Conservation (phyloP, 2,113 vertebrate genomes). For the Cynopterus brachyotis region DNA sequence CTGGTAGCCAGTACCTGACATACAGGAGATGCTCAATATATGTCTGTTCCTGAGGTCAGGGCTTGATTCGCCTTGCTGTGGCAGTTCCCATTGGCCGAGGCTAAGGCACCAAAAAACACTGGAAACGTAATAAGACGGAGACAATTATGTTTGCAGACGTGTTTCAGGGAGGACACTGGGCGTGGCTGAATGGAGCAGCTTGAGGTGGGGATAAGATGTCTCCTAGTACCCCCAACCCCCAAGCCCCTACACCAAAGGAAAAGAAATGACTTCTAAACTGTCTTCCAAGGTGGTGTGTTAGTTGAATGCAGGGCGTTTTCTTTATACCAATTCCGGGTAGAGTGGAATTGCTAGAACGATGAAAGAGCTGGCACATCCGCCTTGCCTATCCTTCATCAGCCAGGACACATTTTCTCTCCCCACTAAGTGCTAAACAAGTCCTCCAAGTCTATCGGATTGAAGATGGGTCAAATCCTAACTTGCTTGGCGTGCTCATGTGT, state of each 20-base stretch:
- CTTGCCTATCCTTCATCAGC: neutral
- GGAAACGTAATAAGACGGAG: neutral
- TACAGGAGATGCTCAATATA: neutral
- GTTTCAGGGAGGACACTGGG: neutral
- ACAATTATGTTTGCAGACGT: neutral
- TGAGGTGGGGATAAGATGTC: neutral
- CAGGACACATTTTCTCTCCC: neutral
- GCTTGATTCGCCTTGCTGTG: neutral
- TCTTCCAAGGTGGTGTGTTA: neutral
- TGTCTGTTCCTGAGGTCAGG: neutral
- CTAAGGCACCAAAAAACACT: neutral
- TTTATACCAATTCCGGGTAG: slow-evolving; percentile 4
- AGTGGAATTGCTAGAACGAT: neutral
- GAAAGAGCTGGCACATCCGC: neutral
- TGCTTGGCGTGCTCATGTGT: neutral
- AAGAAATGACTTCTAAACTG: neutral
- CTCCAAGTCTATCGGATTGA: neutral
- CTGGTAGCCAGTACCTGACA: neutral
- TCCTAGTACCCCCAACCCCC: neutral
- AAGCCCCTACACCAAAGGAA: neutral
- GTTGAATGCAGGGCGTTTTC: neutral
- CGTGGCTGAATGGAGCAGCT: neutral
- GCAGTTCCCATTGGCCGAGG: neutral
- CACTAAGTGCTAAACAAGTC: neutral
- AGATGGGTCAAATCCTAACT: neutral